Percentiles rank a stretch among this genome's conserved stretches.
Evolutionary conservation across 2,888 invertebrate genomes (phyloP).

Genomic region (Acanthococcus lagerstroemiae): DNA sequence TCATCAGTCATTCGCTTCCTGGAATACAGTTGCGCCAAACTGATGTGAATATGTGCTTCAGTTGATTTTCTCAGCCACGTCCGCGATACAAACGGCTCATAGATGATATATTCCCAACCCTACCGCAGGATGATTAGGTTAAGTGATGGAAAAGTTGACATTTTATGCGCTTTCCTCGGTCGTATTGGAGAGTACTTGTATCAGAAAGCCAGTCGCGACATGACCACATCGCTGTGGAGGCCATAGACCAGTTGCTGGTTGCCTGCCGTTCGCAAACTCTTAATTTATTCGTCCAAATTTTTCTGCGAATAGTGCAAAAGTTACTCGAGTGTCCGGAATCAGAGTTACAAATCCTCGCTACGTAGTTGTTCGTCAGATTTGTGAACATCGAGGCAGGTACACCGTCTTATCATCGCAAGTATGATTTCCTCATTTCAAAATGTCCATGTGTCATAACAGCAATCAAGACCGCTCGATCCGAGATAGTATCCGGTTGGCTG

Average conservation of each 20-base stretch:
- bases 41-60: slow-evolving; percentile 27
- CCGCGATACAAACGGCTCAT: slow-evolving; percentile 94
- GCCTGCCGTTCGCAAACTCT: slow-evolving; percentile 95
- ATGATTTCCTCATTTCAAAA: slow-evolving; percentile 98
- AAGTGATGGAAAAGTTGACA: slow-evolving; percentile 98
- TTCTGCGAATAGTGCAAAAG: slow-evolving; percentile 96
- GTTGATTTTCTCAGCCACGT: slow-evolving; percentile 32
- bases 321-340: slow-evolving; percentile 89
- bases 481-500: slow-evolving; percentile 82
- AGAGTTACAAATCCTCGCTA: slow-evolving; percentile 87
- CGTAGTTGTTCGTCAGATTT: slow-evolving; percentile 83
- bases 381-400: slow-evolving; percentile 99
- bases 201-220: slow-evolving; percentile 79
- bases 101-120: slow-evolving; percentile 94
- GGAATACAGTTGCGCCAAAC: no score
- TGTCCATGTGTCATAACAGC: slow-evolving; percentile 94
- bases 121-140: slow-evolving; percentile 87
- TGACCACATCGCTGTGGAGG: slow-evolving; percentile 94
- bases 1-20: no score
- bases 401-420: slow-evolving; percentile 95
- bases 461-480: slow-evolving; percentile 57
- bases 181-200: slow-evolving; percentile 95
- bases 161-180: slow-evolving; percentile 94
- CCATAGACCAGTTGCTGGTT: slow-evolving; percentile 89
- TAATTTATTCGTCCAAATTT: slow-evolving; percentile 96